Base-by-base conservation (phyloP, 1,140 invertebrate species). In the Chironomus striatipennis region DNA sequence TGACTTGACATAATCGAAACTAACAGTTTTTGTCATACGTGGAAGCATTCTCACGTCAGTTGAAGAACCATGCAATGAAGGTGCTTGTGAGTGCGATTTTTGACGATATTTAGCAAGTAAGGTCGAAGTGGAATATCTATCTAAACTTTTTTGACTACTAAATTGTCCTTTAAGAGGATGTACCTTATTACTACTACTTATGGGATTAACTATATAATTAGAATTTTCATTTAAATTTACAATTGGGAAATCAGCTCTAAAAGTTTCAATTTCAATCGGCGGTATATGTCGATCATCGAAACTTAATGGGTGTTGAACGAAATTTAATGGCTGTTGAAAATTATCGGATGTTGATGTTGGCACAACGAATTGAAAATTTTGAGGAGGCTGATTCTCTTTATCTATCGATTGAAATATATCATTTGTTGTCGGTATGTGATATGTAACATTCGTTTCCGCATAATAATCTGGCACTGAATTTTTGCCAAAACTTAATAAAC, bases 21-120 rank as follows among this genome's bases (percentile, higher is more conserved):
- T 82, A 80, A 82, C 81, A 75, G 81, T 82, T 78, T 82, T 82
- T 76, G 79, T 79, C 78, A 82, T 81, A 74, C 79, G 81, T 79
- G 75, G 43, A 7, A 17, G 7, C 43, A 43, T 20, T 34, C 42
- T 7, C 0, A 74, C 18, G 21, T 74, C 43, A 57, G 12, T 20
- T 79, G 78, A 43, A 78, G 80, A 73, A 42, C 42, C 42, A n/a
- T 43, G 43, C 5, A 42, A 42, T 18, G 77, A 47, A 34, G 77
- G 76, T 73, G 78, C 76, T n/a, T 78, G 77, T 76, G 81, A 79
- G n/a, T 79, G 80, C 0, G 79, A 80, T 76, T 80, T 78, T 9
- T 80, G 57, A 74, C 47, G 47, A 42, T 64, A 24, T 70, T 18
- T 10, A 12, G 64, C 15, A 10, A 74, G 34, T n/a, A 74, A 15